Conservation (phyloP, 2,113 vertebrate species). For the Irena cyanogastra region DNA sequence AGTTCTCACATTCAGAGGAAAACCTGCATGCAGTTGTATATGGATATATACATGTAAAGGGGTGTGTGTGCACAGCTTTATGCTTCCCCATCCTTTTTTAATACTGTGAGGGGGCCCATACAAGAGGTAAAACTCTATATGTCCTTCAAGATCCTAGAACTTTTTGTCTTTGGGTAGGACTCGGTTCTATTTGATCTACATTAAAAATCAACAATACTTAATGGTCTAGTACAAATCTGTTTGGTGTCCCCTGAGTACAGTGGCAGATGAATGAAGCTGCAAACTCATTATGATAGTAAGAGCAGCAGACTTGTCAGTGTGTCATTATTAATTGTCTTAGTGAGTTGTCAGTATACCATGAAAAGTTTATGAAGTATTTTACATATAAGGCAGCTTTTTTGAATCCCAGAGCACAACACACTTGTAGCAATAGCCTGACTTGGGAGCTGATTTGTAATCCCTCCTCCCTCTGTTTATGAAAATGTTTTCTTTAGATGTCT, state of each 20-base stretch:
- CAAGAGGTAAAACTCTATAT: neutral
- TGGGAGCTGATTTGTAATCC: neutral
- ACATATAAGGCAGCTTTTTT: neutral
- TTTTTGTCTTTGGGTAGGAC: neutral
- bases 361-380: neutral
- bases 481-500: neutral
- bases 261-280: neutral
- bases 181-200: neutral
- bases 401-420: neutral
- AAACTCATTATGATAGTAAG: neutral
- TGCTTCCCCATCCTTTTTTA: neutral
- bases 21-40: neutral
- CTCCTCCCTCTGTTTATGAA: neutral
- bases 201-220: neutral
- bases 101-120: neutral
- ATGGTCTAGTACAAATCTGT: neutral
- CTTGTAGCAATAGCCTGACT: neutral
- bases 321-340: neutral
- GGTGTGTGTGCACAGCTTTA: accelerated
- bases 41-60: neutral
- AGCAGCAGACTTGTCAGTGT: neutral
- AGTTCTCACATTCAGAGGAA: neutral
- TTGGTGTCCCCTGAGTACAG: neutral
- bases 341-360: neutral
- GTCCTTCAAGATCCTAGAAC: neutral